Conservation (phyloP, 2,113 vertebrate species). For the Balaeniceps rex region DNA sequence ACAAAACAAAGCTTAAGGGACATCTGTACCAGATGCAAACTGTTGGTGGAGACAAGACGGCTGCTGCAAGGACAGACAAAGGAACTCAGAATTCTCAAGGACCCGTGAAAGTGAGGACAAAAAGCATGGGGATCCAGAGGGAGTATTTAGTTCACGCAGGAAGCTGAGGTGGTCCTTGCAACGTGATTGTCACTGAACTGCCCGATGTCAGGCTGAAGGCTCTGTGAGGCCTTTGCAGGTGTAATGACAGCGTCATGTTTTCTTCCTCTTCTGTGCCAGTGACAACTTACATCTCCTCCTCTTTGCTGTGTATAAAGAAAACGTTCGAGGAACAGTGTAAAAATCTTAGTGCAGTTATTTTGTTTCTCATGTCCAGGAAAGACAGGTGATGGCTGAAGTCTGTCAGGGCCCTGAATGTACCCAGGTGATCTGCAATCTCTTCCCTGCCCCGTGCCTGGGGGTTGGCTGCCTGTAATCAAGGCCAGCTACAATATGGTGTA, state of each 20-base stretch:
- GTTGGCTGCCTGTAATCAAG: not conserved
- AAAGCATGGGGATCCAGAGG: not conserved
- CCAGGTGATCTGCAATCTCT: not conserved
- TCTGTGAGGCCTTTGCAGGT: not conserved
- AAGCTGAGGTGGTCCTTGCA: not conserved
- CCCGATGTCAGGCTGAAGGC: not conserved
- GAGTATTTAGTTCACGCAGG: not conserved
- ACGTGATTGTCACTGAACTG: not conserved
- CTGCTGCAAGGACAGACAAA: not conserved
- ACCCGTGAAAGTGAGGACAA: not conserved
- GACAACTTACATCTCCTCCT: not conserved
- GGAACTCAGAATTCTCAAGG: not conserved
- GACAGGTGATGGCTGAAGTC: not conserved
- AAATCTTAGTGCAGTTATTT: not conserved
- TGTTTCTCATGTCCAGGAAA: not conserved
- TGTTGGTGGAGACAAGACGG: not conserved
- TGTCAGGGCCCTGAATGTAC: not conserved
- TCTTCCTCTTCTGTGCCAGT: not conserved
- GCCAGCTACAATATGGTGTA: not conserved
- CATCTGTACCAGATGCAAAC: not conserved
- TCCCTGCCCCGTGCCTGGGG: not conserved
- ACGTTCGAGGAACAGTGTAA: rapidly evolving
- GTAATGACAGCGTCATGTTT: not conserved
- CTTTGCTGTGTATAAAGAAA: not conserved
- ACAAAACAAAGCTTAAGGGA: not conserved